A percentile compares a stretch with the other conserved stretches of the same genome.
These are phyloP conservation scores for Xenopus tropicalis DNA, from an alignment of 2,113 vertebrate species.

Conservation along the genomic window UCB_Xtro_10.0 CM004451.2:88164501-88165000, in stretches of 20 bases:
- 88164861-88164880: conserved; percentile 21
- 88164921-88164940: conserved; percentile 92
- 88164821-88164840: conserved; percentile 22
- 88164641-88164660: too few species aligned
- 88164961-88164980: conserved; percentile 92
- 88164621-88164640: too few species aligned
- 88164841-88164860: conserved; percentile 15
- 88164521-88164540: too few species aligned
- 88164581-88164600: too few species aligned
- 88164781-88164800: conserved; percentile 3
- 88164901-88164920: conserved; percentile 96
- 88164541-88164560: too few species aligned
- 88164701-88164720: not conserved
- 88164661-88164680: too few species aligned
- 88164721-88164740: not conserved
- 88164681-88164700: too few species aligned
- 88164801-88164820: conserved; percentile 3
- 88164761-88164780: conserved; percentile 20
- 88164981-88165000: conserved; percentile 98
- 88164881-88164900: conserved; percentile 47
- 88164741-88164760: not conserved
- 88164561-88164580: too few species aligned
- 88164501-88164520: too few species aligned
- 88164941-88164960: conserved; percentile 87
- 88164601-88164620: too few species aligned